phyloP scores from a whole-genome alignment of 2,797 vertebrate genomes.

The Psittacula derbiana region DNA sequence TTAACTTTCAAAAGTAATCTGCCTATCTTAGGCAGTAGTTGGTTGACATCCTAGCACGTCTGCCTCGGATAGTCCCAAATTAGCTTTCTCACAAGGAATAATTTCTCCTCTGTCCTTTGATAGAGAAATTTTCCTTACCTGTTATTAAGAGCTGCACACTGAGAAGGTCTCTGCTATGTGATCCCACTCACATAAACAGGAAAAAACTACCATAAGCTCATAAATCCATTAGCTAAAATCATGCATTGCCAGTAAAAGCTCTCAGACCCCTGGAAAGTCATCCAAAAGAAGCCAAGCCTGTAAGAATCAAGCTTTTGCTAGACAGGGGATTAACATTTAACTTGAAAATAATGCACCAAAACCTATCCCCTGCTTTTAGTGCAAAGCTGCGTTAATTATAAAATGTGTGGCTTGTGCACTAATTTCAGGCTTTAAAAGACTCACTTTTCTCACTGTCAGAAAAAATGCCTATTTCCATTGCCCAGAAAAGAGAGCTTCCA shows the following conservation, averaged over 20 bases:
- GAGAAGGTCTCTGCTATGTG: background rate
- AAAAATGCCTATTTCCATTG: background rate
- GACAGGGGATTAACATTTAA: background rate
- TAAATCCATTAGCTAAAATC: slow-evolving; percentile 1
- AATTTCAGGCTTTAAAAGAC: background rate
- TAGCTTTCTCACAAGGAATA: background rate
- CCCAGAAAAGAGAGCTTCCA: background rate
- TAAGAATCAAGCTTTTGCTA: background rate
- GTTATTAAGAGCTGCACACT: background rate
- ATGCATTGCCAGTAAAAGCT: background rate
- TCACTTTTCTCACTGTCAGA: background rate
- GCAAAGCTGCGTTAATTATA: background rate
- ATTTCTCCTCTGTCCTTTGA: background rate
- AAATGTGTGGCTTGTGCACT: background rate
- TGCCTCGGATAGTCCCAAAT: background rate
- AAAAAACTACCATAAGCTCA: background rate
- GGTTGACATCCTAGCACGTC: background rate
- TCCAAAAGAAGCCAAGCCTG: background rate
- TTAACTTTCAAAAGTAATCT: background rate
- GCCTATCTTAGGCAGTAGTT: background rate
- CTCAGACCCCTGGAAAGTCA: background rate
- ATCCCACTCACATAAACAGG: background rate
- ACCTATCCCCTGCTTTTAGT: background rate
- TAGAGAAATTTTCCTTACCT: background rate
- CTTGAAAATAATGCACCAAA: background rate